Base-by-base conservation (phyloP, 2,888 invertebrate species). In the Clepsis dumicolana region DNA sequence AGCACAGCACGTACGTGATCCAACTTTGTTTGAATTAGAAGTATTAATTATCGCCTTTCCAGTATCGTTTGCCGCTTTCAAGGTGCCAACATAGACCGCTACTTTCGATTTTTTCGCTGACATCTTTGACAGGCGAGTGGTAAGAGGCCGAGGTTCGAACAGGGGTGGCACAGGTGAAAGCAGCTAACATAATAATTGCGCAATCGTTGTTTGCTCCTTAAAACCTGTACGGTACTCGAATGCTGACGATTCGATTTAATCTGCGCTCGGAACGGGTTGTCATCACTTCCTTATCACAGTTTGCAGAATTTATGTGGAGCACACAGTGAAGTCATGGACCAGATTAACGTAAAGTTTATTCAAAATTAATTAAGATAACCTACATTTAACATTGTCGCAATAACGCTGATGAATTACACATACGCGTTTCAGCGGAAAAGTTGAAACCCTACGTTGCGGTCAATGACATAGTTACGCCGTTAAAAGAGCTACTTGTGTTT, bases 11-110 rank as follows among this genome's bases (percentile, higher is more conserved):
- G 5, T 48, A 57, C 71, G 73, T 71, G 71, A 75, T 75, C 74
- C 78, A 74, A 76, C 77, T 80, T 69, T 72, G 71, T 75, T 79
- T 78, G 78, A 80, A 80, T 80, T 71, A 78, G 73, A 76, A 75
- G 76, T 84, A 83, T 83, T 82, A 86, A 86, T 88, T 85, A 87
- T 79, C 84, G 74, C 82, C 82, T 86, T 82, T 79, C 80, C 75
- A 79, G 76, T 78, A 78, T 79, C 77, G 73, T 73, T 79, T 77
- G 76, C 72, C 70, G 71, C 73, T 72, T 70, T 70, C 71, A 61
- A 72, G 71, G 70, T 74, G 65, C 65, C 50, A 53, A 66, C 64
- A 48, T 38, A 14, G 57, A 7, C 27, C 12, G 53, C 69, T 68
- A 74, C 71, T 72, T 68, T 71, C 71, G 60, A 65, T 73, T 73